Percentiles rank a stretch among this genome's conserved stretches.
These are phyloP conservation scores for Sphenopsis melanotis DNA, from an alignment of 2,797 vertebrate species.

Conservation along the genomic window DNA sequence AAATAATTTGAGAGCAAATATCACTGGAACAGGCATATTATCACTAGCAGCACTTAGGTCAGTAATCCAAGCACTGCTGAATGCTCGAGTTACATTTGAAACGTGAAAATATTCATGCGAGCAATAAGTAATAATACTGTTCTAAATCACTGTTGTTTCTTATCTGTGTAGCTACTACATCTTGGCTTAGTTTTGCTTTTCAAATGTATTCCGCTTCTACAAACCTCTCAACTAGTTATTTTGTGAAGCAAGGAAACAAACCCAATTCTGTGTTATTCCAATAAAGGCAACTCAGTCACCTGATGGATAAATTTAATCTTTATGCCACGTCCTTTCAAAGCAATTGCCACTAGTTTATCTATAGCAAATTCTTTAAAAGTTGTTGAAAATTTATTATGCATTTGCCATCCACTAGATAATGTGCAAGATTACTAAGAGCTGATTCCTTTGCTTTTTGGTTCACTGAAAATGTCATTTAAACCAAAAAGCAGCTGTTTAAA, in stretches of 20 bases:
- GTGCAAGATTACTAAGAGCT: not conserved
- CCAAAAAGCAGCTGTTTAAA: not conserved
- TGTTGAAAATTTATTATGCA: not conserved
- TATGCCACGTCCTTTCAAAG: not conserved
- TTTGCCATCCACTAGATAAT: not conserved
- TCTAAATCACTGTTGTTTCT: not conserved
- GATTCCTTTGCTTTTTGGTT: not conserved
- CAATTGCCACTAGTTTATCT: not conserved
- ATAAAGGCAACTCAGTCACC: not conserved
- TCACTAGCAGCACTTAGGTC: not conserved
- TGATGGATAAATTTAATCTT: not conserved
- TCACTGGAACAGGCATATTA: not conserved
- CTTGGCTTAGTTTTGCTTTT: not conserved
- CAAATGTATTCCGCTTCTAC: not conserved
- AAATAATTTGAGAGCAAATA: not conserved
- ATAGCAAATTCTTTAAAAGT: not conserved
- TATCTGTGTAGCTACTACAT: not conserved
- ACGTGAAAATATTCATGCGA: constrained; percentile 10
- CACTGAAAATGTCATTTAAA: not conserved
- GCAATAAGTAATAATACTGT: not conserved
- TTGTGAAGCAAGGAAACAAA: not conserved
- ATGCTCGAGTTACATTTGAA: not conserved
- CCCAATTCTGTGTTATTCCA: not conserved
- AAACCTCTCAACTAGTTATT: not conserved
- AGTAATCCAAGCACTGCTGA: not conserved